A percentile compares a stretch with the other conserved stretches of the same genome.
Conservation (phyloP, 2,113 vertebrate species). For the Fulmarus glacialis region DNA sequence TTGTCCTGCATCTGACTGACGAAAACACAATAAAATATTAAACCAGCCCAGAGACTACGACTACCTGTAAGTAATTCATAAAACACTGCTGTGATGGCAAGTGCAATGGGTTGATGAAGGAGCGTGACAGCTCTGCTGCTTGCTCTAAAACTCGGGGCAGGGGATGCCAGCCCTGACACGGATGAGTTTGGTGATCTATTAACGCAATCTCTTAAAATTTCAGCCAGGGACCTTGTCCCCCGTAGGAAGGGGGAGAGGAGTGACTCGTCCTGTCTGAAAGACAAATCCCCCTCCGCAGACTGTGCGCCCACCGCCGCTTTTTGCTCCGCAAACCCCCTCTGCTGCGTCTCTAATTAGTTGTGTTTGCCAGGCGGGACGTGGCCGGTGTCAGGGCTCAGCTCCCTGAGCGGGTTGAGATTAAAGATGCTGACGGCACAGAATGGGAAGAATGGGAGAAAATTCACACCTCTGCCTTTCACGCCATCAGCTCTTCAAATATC, state of each 20-base stretch:
- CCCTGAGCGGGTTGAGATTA: background rate
- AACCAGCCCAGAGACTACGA: background rate
- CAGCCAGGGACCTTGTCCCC: background rate
- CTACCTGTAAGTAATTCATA: background rate
- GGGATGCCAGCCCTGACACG: background rate
- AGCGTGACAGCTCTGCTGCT: background rate
- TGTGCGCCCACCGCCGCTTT: background rate
- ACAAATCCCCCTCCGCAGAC: background rate
- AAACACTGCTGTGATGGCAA: rapidly evolving
- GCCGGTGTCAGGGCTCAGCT: background rate
- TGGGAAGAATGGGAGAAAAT: background rate
- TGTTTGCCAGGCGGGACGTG: background rate
- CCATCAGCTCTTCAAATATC: background rate
- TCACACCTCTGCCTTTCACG: constrained; percentile 16
- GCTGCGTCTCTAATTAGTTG: background rate
- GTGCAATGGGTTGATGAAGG: rapidly evolving
- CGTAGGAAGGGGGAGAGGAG: background rate
- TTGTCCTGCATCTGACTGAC: background rate
- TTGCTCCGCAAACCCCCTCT: background rate
- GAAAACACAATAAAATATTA: background rate
- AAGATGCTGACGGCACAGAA: background rate
- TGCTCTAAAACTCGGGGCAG: background rate
- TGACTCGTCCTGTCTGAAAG: background rate
- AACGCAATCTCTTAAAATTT: rapidly evolving
- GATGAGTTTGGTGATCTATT: background rate